These are phyloP conservation scores for Heliconius eleuchia DNA, from an alignment of 1,140 invertebrate genomes.

Conservation along the genomic window DNA sequence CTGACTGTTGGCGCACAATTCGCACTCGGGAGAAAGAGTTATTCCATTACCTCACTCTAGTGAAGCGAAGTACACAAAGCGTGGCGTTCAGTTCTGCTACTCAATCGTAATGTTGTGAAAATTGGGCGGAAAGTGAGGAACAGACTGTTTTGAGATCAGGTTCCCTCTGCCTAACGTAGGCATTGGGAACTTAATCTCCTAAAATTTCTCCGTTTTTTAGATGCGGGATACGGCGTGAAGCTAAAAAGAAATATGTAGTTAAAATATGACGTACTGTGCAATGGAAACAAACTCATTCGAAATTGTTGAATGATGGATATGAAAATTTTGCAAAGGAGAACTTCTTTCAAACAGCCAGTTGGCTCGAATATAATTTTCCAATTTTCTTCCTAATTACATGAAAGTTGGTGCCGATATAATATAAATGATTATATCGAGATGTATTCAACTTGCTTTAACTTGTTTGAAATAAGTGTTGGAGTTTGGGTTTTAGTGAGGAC, in stretches of 20 bases:
- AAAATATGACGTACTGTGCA: not conserved
- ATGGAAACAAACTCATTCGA: constrained; percentile 18
- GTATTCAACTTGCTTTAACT: constrained; percentile 1
- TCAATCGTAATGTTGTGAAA: no score
- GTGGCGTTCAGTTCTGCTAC: no score
- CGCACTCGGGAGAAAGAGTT: no score
- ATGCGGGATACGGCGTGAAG: not conserved
- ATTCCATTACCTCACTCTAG: no score
- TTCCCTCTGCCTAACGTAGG: no score
- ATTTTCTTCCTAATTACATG: constrained; percentile 24
- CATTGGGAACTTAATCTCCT: no score
- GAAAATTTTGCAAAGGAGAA: constrained; percentile 27
- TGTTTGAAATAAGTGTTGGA: not conserved
- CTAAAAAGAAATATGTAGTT: not conserved
- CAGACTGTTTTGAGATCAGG: no score
- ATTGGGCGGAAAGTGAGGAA: no score
- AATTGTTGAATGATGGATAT: constrained; percentile 30
- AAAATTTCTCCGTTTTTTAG: no score
- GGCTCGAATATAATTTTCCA: constrained; percentile 29
- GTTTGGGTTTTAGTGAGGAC: not conserved
- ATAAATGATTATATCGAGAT: constrained; percentile 22
- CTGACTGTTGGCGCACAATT: no score
- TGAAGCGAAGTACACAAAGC: no score
- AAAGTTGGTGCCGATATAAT: constrained; percentile 14
- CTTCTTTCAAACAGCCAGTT: constrained; percentile 19